Percentiles rank a stretch among this genome's conserved stretches.
These are phyloP conservation scores for Poecilus cupreus DNA, from an alignment of 2,888 invertebrate species.

Conservation along the genomic window DNA sequence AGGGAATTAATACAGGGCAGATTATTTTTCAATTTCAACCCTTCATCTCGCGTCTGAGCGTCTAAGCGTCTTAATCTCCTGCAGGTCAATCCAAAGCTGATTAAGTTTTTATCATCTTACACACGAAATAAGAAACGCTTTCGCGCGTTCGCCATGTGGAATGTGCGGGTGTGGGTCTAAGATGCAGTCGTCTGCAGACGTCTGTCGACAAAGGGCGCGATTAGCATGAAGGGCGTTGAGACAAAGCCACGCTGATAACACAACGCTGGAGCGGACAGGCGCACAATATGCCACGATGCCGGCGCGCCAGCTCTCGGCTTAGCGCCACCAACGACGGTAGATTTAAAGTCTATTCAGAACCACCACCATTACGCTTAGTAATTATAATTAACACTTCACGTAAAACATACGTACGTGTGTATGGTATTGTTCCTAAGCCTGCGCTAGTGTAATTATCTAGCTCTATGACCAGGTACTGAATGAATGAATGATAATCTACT, in stretches of 20 bases:
- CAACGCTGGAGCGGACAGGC: constrained; percentile 70
- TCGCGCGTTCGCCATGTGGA: constrained; percentile 16
- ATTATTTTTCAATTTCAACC: background rate
- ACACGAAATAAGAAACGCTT: constrained; percentile 44
- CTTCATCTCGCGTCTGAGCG: too few relatives aligned
- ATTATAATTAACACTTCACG: constrained; percentile 50
- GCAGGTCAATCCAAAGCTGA: background rate
- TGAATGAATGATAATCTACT: constrained; percentile 21
- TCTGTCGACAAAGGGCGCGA: constrained; percentile 69
- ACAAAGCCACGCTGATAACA: constrained; percentile 70
- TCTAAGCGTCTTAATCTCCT: background rate
- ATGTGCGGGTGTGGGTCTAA: constrained; percentile 7
- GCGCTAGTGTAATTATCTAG: constrained; percentile 24
- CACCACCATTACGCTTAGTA: constrained; percentile 39
- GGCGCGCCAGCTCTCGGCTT: background rate
- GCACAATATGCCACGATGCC: constrained; percentile 70
- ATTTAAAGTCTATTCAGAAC: constrained; percentile 45
- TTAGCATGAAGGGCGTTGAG: constrained; percentile 71
- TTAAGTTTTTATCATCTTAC: constrained; percentile 43
- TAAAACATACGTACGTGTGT: constrained; percentile 33
- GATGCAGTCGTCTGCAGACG: constrained; percentile 65
- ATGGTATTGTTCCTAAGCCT: background rate
- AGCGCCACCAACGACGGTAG: background rate
- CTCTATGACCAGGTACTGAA: constrained; percentile 4
- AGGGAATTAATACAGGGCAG: background rate